phyloP scores from a whole-genome alignment of 2,113 vertebrate species.

The Malurus elegans region DNA sequence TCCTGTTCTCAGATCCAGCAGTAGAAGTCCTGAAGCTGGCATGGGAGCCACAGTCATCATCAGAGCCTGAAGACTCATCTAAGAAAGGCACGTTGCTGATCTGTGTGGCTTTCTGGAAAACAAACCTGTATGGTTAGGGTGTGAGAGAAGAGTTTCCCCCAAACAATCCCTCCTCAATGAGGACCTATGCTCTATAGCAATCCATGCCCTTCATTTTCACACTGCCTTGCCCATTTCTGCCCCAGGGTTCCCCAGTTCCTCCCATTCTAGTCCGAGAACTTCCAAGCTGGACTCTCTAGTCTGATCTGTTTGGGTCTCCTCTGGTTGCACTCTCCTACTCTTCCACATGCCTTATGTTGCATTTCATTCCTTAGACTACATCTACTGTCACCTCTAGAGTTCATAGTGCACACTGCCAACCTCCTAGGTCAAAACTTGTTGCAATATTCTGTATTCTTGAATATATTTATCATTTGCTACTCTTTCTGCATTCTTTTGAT shows the following conservation, averaged over 20 bases:
- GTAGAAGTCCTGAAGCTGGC: constrained; percentile 82
- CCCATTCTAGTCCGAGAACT: not conserved
- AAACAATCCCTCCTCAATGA: not conserved
- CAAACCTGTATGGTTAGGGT: not conserved
- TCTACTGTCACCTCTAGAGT: not conserved
- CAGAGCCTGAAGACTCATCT: constrained; percentile 87
- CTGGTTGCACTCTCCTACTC: not conserved
- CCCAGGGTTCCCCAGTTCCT: not conserved
- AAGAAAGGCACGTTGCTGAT: constrained; percentile 86
- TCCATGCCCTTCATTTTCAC: not conserved
- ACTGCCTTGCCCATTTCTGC: not conserved
- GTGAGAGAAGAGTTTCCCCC: not conserved
- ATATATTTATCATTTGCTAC: not conserved
- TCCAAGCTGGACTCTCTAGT: not conserved
- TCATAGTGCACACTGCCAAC: not conserved
- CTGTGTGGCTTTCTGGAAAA: constrained; percentile 84
- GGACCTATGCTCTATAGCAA: not conserved
- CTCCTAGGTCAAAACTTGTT: not conserved
- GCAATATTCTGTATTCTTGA: not conserved
- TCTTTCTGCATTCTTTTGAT: not conserved
- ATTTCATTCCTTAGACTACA: not conserved
- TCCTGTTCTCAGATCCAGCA: constrained; percentile 76
- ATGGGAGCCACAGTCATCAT: constrained; percentile 87
- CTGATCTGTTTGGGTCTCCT: not conserved
- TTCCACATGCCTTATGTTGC: not conserved